Base-by-base conservation (phyloP, 2,888 invertebrate genomes). In the Ochropleura leucogaster region DNA sequence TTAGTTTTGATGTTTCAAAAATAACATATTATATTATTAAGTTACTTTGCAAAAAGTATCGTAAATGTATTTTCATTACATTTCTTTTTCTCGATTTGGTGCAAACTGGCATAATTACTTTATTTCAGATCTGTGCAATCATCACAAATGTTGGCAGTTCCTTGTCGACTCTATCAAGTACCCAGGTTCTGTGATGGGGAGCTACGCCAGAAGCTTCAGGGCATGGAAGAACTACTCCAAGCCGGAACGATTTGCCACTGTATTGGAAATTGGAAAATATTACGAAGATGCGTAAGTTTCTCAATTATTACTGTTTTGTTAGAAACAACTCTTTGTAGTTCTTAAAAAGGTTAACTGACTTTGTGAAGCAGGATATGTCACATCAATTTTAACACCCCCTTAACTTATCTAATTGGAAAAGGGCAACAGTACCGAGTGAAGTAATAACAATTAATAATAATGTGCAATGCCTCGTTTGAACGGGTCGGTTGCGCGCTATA, bases 91-190 rank as follows among this genome's bases (percentile, higher is more conserved):
- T 40, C 2, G 12, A 16, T 9, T 55, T 57, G 12, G n/a, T 10
- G n/a, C 7, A 62, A 62, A 12, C 62, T n/a, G 44, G 12, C 9
- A 3, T 60, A 5, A n/a, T n/a, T 59, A 1, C n/a, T 44, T 3
- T 12, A 44, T 90, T 91, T 53, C 85, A 96, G 96, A 96, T 89
- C 87, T 96, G 73, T 96, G 96, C 83, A 94, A 90, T 75, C 96
- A 96, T 82, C 91, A 96, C 74, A 90, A 93, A 79, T 88, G 93
- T 72, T 96, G 96, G 95, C 83, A 94, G 79, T 87, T 92, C 10
- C 84, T 92, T 14, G 72, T 91, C 1, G 95, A 95, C 59, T 86
- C 94, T 6, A 55, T 95, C 30, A 90, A 89, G 72, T 80, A 92
- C 72, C 95, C 94, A 1, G 93, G 92, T 0, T 88, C 92, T 6